phyloP scores from a whole-genome alignment of 1,140 invertebrate species.

The Dysdera silvatica region DNA sequence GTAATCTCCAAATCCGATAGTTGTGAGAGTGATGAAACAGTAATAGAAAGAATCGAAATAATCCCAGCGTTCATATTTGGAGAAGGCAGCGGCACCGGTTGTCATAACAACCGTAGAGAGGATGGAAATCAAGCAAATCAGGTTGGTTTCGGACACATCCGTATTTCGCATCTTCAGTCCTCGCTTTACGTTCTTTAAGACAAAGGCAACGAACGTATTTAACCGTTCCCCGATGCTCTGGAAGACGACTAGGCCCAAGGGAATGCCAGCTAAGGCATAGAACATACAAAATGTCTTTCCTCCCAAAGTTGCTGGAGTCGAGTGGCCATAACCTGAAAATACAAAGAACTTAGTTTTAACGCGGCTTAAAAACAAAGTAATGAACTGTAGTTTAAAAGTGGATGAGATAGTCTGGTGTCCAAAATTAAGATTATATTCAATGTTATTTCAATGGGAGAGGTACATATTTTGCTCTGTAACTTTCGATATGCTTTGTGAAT shows the following conservation, averaged over 20 bases:
- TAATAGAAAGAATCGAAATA: conserved; percentile 98
- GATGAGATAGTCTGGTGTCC: too few relatives aligned
- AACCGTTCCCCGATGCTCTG: conserved; percentile 95
- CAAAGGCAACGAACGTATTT: conserved; percentile 89
- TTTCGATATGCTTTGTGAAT: too few relatives aligned
- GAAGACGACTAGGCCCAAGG: conserved; percentile 95
- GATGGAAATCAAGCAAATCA: conserved; percentile 90
- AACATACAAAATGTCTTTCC: conserved; percentile 83
- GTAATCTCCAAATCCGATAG: conserved; percentile 68
- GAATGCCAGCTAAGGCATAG: conserved; percentile 87
- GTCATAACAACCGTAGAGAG: conserved; percentile 91
- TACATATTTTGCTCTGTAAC: too few relatives aligned
- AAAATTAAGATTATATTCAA: too few relatives aligned
- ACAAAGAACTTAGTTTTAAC: background rate
- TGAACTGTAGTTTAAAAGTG: too few relatives aligned
- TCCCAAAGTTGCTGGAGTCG: conserved; percentile 75
- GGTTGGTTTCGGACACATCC: conserved; percentile 69
- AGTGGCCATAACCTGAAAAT: conserved; percentile 76
- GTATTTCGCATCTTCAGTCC: conserved; percentile 55
- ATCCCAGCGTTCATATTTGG: conserved; percentile 89
- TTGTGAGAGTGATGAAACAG: conserved; percentile 96
- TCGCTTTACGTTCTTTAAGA: conserved; percentile 74
- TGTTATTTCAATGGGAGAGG: too few relatives aligned
- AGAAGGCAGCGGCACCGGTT: conserved; percentile 90
- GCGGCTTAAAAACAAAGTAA: too few relatives aligned